These are phyloP conservation scores for Peribatodes rhomboidaria DNA, from an alignment of 2,888 invertebrate species.

Conservation along the genomic window DNA sequence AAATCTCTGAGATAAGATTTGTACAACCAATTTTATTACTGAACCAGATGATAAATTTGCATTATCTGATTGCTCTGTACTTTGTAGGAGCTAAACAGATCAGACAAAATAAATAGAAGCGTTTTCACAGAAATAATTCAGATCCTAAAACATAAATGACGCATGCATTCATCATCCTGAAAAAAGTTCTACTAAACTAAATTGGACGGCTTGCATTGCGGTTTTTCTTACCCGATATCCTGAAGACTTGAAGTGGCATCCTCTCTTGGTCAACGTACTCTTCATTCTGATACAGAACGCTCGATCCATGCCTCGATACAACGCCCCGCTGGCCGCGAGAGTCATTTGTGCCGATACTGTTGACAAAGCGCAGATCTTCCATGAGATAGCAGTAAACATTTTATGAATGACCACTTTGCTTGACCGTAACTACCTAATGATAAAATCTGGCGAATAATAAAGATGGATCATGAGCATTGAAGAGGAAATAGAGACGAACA, in stretches of 20 bases:
- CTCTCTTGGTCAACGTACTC: slow-evolving; percentile 98
- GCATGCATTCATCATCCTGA: background rate
- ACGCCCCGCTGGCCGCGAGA: slow-evolving; percentile 88
- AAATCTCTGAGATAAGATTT: slow-evolving; percentile 51
- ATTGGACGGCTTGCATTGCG: slow-evolving; percentile 3
- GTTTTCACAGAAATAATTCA: background rate
- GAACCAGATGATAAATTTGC: slow-evolving; percentile 39
- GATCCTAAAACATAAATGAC: background rate
- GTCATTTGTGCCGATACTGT: slow-evolving; percentile 95
- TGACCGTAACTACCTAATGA: slow-evolving; percentile 37
- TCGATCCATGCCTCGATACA: slow-evolving; percentile 95
- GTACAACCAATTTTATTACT: slow-evolving; percentile 34
- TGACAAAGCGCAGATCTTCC: slow-evolving; percentile 55
- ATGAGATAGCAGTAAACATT: slow-evolving; percentile 43
- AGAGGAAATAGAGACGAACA: slow-evolving; percentile 33
- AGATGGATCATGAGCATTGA: slow-evolving; percentile 32
- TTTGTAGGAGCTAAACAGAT: slow-evolving; percentile 19
- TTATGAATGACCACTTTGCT: slow-evolving; percentile 46
- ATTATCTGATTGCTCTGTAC: slow-evolving; percentile 28
- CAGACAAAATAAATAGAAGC: slow-evolving; percentile 1
- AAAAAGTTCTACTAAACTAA: background rate
- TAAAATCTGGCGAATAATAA: slow-evolving; percentile 46
- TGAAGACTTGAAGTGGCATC: slow-evolving; percentile 98
- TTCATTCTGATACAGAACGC: slow-evolving; percentile 99
- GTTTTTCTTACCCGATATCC: slow-evolving; percentile 94